A percentile compares a stretch with the other conserved stretches of the same genome.
These are phyloP conservation scores for Octonoba sinensis DNA, from an alignment of 2,888 invertebrate species.

Conservation along the genomic window DNA sequence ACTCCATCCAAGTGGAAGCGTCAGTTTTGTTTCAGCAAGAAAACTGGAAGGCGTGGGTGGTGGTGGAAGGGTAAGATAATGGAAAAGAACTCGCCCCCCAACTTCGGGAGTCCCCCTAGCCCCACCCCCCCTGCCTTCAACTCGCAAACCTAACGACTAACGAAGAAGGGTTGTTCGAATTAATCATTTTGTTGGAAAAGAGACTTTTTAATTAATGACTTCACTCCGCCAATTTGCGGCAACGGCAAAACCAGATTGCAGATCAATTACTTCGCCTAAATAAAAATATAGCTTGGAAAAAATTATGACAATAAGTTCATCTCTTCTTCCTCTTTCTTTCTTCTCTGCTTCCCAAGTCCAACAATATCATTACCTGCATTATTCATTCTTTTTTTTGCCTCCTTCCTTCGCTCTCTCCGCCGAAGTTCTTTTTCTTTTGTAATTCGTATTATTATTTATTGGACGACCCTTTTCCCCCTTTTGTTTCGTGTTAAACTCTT, in stretches of 20 bases:
- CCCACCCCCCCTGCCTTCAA: not conserved
- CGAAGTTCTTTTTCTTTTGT: conserved; percentile 11
- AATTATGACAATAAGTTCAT: conserved; percentile 40
- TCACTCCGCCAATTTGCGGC: conserved; percentile 58
- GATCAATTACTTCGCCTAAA: conserved; percentile 57
- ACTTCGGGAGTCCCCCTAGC: not conserved
- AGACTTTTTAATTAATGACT: conserved; percentile 63
- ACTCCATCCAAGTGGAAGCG: conserved; percentile 53
- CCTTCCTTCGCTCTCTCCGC: not conserved
- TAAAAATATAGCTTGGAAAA: conserved; percentile 45
- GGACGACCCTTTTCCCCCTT: conserved; percentile 28
- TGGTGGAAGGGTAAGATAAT: conserved; percentile 49
- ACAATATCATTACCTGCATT: conserved; percentile 63
- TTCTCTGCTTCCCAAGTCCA: conserved; percentile 32
- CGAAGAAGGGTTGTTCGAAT: conserved; percentile 43
- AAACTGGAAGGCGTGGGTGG: conserved; percentile 21
- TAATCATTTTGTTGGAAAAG: conserved; percentile 63
- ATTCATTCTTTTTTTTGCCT: conserved; percentile 37
- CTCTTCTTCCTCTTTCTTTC: not conserved
- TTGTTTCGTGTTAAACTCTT: conserved; percentile 52
- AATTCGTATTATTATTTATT: conserved; percentile 21
- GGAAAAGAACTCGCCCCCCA: conserved; percentile 18
- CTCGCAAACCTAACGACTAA: conserved; percentile 42
- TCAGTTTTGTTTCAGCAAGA: conserved; percentile 59
- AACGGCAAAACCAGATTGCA: conserved; percentile 49